Conservation (phyloP, 2,888 invertebrate species). For the Dasysyrphus tricinctus region DNA sequence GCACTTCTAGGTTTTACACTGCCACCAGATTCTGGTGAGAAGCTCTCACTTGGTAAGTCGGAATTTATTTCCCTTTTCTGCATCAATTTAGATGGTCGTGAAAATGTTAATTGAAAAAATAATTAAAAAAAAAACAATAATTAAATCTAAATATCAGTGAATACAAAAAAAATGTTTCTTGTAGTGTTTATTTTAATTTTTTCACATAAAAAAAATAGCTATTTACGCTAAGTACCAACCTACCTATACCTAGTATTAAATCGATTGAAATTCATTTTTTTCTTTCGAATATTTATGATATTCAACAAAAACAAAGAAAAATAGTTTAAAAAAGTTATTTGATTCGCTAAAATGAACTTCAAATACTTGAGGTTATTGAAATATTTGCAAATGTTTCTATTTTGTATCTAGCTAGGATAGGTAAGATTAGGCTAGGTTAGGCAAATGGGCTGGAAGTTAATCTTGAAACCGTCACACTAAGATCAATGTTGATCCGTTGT, state of each 20-base stretch:
- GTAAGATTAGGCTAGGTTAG: too few species aligned
- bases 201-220: constrained; percentile 8
- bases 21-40: constrained; percentile 99
- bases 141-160: constrained; percentile 10
- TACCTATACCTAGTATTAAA: background rate
- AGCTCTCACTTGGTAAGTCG: constrained; percentile 95
- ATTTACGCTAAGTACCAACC: constrained; percentile 13
- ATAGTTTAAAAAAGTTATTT: background rate
- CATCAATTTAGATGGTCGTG: constrained; percentile 68
- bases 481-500: too few species aligned
- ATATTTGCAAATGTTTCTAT: constrained; percentile 24
- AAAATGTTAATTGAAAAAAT: constrained; percentile 42
- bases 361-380: background rate
- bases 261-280: constrained; percentile 4
- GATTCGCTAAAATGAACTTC: background rate
- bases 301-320: background rate
- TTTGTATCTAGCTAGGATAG: background rate
- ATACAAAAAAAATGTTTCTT: background rate
- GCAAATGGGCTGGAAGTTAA: too few species aligned
- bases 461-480: too few species aligned
- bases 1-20: constrained; percentile 98
- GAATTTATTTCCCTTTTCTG: constrained; percentile 45
- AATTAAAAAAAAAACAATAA: constrained; percentile 22
- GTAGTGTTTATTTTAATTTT: constrained; percentile 30
- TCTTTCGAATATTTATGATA: background rate